phyloP scores from a whole-genome alignment of 2,888 invertebrate species.

The Melinopterus prodromus region DNA sequence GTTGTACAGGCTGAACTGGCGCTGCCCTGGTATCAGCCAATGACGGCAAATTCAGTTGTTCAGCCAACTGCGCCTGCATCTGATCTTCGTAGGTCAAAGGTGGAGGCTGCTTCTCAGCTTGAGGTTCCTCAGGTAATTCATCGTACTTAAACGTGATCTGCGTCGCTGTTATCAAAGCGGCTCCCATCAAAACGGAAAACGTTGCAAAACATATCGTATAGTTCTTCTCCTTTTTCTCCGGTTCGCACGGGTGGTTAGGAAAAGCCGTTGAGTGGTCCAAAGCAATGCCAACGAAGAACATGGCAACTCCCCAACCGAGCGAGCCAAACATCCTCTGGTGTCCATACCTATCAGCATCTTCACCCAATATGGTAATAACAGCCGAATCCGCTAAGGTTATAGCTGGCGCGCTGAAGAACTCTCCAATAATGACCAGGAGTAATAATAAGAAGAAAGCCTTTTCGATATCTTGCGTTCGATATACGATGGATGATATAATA shows the following conservation, averaged over 20 bases:
- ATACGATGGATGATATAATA: conserved; percentile 92
- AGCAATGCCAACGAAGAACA: conserved; percentile 98
- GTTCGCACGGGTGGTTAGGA: conserved; percentile 90
- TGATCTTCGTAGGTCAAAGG: conserved; percentile 75
- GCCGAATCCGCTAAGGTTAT: conserved; percentile 94
- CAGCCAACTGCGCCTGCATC: conserved; percentile 83
- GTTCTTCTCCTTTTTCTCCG: conserved; percentile 92
- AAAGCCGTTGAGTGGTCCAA: conserved; percentile 97
- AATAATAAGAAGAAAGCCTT: conserved; percentile 95
- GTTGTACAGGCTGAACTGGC: conserved; percentile 58
- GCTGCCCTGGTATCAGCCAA: conserved; percentile 73
- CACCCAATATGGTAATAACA: conserved; percentile 87
- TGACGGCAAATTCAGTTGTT: conserved; percentile 83
- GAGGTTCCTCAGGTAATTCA: conserved; percentile 54
- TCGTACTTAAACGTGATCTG: conserved; percentile 82
- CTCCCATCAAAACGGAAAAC: conserved; percentile 96
- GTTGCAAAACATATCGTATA: conserved; percentile 99
- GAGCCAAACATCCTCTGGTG: conserved; percentile 99
- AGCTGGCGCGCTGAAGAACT: conserved; percentile 97
- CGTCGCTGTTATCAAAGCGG: conserved; percentile 90
- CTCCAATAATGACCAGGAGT: conserved; percentile 92
- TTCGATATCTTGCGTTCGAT: conserved; percentile 88
- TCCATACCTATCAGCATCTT: conserved; percentile 76
- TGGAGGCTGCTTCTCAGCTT: conserved; percentile 52
- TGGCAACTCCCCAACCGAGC: conserved; percentile 94